Evolutionary conservation across 1,140 invertebrate species (phyloP).

Genomic region (Rhizoglyphus robini): DNA sequence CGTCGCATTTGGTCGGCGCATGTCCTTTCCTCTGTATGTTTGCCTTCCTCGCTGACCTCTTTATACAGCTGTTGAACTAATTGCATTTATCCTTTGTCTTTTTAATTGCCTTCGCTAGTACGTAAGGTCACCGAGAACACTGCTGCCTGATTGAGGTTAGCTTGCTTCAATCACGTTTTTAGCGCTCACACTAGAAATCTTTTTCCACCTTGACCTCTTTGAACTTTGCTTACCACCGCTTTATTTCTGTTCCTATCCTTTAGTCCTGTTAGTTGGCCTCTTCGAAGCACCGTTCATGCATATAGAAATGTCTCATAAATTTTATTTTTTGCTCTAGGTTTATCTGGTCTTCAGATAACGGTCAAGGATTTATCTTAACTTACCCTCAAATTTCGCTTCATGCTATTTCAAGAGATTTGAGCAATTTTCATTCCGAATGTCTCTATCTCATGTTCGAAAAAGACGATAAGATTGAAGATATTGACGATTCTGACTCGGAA

Average conservation of each 20-base stretch:
- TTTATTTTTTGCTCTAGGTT: slow-evolving; percentile 35
- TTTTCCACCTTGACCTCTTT: background rate
- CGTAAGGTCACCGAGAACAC: background rate
- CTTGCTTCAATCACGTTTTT: background rate
- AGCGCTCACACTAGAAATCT: background rate
- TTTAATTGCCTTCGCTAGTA: background rate
- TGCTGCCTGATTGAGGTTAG: background rate
- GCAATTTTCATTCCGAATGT: slow-evolving; percentile 48
- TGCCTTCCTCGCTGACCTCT: background rate
- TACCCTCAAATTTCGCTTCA: slow-evolving; percentile 59
- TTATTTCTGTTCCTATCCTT: too few relatives aligned
- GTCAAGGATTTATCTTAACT: slow-evolving; percentile 52
- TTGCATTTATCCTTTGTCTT: background rate
- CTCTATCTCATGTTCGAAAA: slow-evolving; percentile 55
- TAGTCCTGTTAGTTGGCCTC: too few relatives aligned
- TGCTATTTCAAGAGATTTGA: slow-evolving; percentile 52
- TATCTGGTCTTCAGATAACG: slow-evolving; percentile 46
- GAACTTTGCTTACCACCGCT: background rate
- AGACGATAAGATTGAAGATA: slow-evolving; percentile 32
- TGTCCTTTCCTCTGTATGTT: background rate
- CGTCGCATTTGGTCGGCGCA: background rate
- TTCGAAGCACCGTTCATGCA: too few relatives aligned
- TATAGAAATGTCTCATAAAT: too few relatives aligned
- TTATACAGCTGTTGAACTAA: background rate
- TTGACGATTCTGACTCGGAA: background rate